A percentile compares a stretch with the other conserved stretches of the same genome.
phyloP scores from a whole-genome alignment of 2,888 invertebrate species.

The Agrilus mali region DNA sequence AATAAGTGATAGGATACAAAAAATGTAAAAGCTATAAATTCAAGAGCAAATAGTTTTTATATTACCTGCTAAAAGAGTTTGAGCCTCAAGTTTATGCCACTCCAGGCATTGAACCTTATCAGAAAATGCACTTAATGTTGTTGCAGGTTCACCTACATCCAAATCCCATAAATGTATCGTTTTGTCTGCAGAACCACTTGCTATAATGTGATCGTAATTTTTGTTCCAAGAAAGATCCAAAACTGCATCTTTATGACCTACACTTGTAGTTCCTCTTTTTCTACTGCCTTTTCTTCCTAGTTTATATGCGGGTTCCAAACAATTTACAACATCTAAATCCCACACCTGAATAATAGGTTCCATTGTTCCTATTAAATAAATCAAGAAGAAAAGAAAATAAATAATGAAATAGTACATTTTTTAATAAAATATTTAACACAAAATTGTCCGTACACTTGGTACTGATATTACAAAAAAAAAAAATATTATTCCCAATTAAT shows the following conservation, averaged over 20 bases:
- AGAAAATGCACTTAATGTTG: constrained; percentile 57
- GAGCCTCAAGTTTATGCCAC: constrained; percentile 76
- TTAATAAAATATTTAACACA: no score
- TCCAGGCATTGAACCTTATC: constrained; percentile 75
- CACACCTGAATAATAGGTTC: constrained; percentile 88
- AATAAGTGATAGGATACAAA: neutral
- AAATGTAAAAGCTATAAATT: neutral
- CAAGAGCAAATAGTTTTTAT: neutral
- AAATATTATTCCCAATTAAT: no score
- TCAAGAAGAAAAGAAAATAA: no score
- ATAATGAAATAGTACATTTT: no score
- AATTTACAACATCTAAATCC: constrained; percentile 91
- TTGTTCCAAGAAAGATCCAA: constrained; percentile 85
- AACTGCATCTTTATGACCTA: constrained; percentile 84
- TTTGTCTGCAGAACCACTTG: constrained; percentile 86
- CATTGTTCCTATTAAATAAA: constrained; percentile 57
- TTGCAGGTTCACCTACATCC: constrained; percentile 63
- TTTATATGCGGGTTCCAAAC: constrained; percentile 75
- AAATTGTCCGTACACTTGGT: no score
- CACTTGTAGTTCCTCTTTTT: constrained; percentile 53
- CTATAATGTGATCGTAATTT: constrained; percentile 67
- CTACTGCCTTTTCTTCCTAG: constrained; percentile 63
- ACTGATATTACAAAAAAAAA: no score
- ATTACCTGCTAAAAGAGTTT: constrained; percentile 55
- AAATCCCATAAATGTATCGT: constrained; percentile 88